Base-by-base conservation (phyloP, 1,140 invertebrate genomes). In the Megalopta genalis region DNA sequence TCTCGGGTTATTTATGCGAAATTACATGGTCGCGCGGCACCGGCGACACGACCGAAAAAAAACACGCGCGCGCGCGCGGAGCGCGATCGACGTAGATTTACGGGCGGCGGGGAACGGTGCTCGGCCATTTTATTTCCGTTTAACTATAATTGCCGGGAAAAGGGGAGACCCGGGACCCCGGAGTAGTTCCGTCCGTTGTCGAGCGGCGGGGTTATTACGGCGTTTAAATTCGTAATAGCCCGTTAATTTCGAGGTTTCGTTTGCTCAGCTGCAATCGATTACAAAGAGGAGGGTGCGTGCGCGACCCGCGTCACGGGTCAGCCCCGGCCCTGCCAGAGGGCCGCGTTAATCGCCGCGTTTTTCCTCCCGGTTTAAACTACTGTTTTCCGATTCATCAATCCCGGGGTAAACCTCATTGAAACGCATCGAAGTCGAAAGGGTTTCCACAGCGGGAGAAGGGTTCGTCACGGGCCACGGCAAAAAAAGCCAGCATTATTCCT, bases 191-290 rank as follows among this genome's bases (percentile, higher is more conserved):
- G 37, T 32, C 4, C 39, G 25, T 7, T 8, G 27, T 4, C n/a
- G n/a, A 21, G 7, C 54, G 32, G 75, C 84, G 64, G 77, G 60
- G 80, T 89, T 89, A 90, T 88, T 87, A 79, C 73, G 70, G 71
- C 80, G 82, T 78, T 86, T 85, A 82, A 87, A 89, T 90, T 84
- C 78, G 79, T 89, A 90, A 89, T 87, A 80, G 85, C 68, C 85
- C 77, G 81, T 88, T 90, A 89, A 90, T 90, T 89, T 82, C 65
- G 80, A 81, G 80, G 82, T 89, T 87, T 88, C 83, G 87, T 89
- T 90, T 90, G 86, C 84, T 86, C 90, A 90, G 89, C 89, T 89
- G 89, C 82, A 80, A 74, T 86, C 83, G 80, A 88, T 88, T 80
- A 67, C 74, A 52, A 73, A 60, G 71, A 79, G 60, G 63, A 52